Evolutionary conservation across 2,113 vertebrate species (phyloP), one percentile per base, ranked within the genome.

Genomic region (Thryonomys swinderianus): DNA sequence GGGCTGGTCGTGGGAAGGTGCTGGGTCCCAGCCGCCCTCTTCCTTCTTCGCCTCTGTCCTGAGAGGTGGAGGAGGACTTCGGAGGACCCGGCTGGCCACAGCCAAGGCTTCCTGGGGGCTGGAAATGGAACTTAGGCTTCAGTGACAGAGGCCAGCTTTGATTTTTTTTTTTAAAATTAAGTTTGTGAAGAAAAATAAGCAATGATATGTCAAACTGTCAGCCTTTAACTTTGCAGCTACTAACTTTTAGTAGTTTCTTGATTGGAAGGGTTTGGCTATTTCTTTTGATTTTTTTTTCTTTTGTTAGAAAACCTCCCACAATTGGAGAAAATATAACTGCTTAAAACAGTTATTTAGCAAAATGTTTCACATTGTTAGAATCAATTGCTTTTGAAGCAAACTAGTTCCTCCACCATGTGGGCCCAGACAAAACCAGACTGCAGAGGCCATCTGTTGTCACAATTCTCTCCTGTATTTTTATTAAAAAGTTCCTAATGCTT

Each of bases 341-440:
- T 96, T 84, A 45, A 66, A 80, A 64, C 27, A 80, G 37, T 78
- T 81, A 88, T 78, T 83, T 76, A 90, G 51, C 34, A 74, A 85
- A 89, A 78, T n/a, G 55, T 85, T 93, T 42, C 48, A 79, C 80
- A 96, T 30, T 30, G 48, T 96, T 62, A 85, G 34, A 53, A 61
- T 83, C 3, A 32, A 40, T 90, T 78, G 37, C 78, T 76, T 48
- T 78, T 88, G 57, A 45, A 57, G 64, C 81, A 87, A 85, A 55
- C 40, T 32, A 66, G 14, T 61, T 71, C 62, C 91, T 86, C 48
- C 53, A 59, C 66, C 14, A 16, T 23, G 34, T 11, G 25, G 55
- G 25, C 57, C 62, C 3, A 34, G 74, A 62, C 45, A 87, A 59
- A 96, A 69, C 83, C 92, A 83, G 14, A 48, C 88, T 9, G 53